A percentile compares a stretch with the other conserved stretches of the same genome.
phyloP scores from a whole-genome alignment of 2,797 vertebrate species.

The Clarias laeviceps region DNA sequence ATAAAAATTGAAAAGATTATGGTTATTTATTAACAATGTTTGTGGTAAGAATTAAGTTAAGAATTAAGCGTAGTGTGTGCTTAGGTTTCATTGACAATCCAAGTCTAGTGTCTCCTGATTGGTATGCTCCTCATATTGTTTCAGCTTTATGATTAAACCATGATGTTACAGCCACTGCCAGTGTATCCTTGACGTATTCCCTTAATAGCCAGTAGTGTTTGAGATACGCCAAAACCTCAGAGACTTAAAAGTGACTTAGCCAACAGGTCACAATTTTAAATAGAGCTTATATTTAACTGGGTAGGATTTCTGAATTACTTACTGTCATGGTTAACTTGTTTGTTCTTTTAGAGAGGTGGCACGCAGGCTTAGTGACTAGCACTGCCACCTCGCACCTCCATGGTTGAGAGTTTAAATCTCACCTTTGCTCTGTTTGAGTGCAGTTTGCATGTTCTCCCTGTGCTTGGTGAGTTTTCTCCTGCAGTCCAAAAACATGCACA shows the following conservation, averaged over 20 bases:
- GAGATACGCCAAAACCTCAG: not conserved
- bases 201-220: not conserved
- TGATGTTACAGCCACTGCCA: slow-evolving; percentile 4
- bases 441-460: too few species aligned
- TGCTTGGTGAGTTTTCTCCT: too few species aligned
- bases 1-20: not conserved
- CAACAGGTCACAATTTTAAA: not conserved
- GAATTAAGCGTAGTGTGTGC: not conserved
- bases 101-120: not conserved
- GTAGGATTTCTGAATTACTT: not conserved
- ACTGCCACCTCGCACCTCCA: too few species aligned
- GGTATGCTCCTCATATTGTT: not conserved
- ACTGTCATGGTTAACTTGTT: not conserved
- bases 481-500: too few species aligned
- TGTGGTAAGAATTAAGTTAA: not conserved
- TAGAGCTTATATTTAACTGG: not conserved
- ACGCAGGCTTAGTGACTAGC: too few species aligned
- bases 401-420: too few species aligned
- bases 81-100: not conserved
- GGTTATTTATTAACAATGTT: not conserved
- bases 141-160: slow-evolving; percentile 30
- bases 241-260: not conserved
- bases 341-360: too few species aligned
- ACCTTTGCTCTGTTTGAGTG: too few species aligned
- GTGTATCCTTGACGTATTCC: not conserved